These are phyloP conservation scores for Bombyx huttoni DNA, from an alignment of 2,888 invertebrate species.

Conservation along the genomic window DNA sequence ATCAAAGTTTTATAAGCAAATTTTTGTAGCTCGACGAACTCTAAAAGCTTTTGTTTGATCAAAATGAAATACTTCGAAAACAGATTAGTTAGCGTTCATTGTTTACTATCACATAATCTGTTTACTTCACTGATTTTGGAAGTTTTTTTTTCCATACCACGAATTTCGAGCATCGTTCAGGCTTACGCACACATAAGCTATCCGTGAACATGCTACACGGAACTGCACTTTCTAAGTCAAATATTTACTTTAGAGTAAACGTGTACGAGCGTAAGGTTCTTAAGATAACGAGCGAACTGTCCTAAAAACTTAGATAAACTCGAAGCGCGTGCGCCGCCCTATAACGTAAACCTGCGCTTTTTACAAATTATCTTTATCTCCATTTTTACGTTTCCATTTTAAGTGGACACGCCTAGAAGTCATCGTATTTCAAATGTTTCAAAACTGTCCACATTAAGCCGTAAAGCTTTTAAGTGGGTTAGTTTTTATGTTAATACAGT, in stretches of 20 bases:
- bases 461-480: not conserved
- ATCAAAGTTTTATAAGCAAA: conserved; percentile 4
- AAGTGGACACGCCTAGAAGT: conserved; percentile 30
- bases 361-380: conserved; percentile 52
- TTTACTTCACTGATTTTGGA: conserved; percentile 16
- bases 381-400: conserved; percentile 33
- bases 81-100: not conserved
- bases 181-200: conserved; percentile 46
- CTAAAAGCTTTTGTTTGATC: not conserved
- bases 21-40: not conserved
- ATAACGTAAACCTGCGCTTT: conserved; percentile 25
- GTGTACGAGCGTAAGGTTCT: conserved; percentile 43
- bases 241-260: conserved; percentile 61
- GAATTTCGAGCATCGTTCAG: conserved; percentile 49
- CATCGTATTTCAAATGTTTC: conserved; percentile 11
- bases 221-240: conserved; percentile 70
- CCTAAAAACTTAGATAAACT: conserved; percentile 45
- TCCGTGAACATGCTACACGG: conserved; percentile 60
- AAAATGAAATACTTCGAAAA: not conserved
- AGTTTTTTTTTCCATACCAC: conserved; percentile 34
- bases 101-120: not conserved
- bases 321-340: conserved; percentile 30
- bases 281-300: conserved; percentile 59
- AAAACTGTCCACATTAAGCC: conserved; percentile 9
- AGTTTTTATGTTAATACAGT: not conserved